Evolutionary conservation across 2,888 invertebrate species (phyloP), one percentile per base, ranked within the genome.

Genomic region (Rhopalosiphum nymphaeae): DNA sequence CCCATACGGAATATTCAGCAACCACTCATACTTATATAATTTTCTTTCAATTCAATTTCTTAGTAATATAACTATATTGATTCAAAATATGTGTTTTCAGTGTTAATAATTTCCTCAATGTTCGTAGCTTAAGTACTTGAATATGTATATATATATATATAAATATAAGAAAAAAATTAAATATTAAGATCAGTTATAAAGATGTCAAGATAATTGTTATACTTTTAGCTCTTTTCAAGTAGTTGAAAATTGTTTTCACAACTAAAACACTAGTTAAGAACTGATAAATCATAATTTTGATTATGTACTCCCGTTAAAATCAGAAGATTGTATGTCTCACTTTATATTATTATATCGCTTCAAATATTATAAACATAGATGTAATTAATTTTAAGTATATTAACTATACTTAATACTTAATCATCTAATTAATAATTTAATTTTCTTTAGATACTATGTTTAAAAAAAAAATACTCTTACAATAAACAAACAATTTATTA

Each of bases 1-100:
- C 53, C n/a, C 61, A 46, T 78, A 49, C 89, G 61, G 90, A 46
- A 86, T 13, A 13, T 29, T 46, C 16, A 53, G 36, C 53, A 53
- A 46, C 61, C 36, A 44, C 42, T 67, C 29, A n/a, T 11, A 36
- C 21, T n/a, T 26, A 11, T 91, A 25, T 78, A 91, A 91, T 91
- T 91, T 91, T 91, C 84, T 53, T 42, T 91, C 53, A 21, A 9
- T 9, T 78, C 21, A 36, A 78, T 78, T 78, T 78, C 78, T 36
- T 21, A 78, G n/a, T 78, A 36, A 78, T 78, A 21, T 21, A 36
- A 78, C 21, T 61, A 78, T 78, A 78, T 78, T 36, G 78, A 78
- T 78, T 78, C 7, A 36, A 9, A 78, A 36, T 21, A 21, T 36
- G 78, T 36, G 78, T 78, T 78, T 78, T 78, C 9, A 21, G 78